These are phyloP conservation scores for Octopus sinensis DNA, from an alignment of 1,140 invertebrate species.

Conservation along the genomic window DNA sequence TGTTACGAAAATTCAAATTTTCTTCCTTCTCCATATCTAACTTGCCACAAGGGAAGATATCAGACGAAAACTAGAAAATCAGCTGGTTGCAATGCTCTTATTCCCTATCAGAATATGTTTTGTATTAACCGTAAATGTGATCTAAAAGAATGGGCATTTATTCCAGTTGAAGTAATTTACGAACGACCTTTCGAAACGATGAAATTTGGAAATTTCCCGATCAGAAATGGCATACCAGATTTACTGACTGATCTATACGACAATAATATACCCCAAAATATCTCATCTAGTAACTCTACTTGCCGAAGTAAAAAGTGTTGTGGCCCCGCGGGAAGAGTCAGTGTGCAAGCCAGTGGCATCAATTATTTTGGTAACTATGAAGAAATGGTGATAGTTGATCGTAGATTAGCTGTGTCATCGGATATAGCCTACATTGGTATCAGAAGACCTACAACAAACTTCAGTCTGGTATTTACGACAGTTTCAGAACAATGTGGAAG, in stretches of 20 bases:
- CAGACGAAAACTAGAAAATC: not conserved
- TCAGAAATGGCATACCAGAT: not conserved
- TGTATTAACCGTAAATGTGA: not conserved
- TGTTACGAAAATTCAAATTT: constrained; percentile 27
- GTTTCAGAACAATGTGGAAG: not conserved
- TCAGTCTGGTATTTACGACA: not conserved
- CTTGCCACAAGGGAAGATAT: constrained; percentile 24
- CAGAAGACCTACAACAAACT: not conserved
- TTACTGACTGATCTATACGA: not conserved
- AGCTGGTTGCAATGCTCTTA: not conserved
- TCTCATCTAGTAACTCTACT: no score
- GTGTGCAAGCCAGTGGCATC: not conserved
- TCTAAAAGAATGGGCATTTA: not conserved
- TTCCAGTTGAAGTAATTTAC: not conserved
- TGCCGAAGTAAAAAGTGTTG: no score
- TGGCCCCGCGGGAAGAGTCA: not conserved
- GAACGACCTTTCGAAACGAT: not conserved
- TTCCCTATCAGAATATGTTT: not conserved
- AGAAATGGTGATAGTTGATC: not conserved
- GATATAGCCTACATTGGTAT: not conserved
- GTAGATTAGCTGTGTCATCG: not conserved
- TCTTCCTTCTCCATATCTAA: constrained; percentile 36
- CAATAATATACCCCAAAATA: no score
- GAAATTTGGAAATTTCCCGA: not conserved
- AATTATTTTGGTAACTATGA: not conserved